These are phyloP conservation scores for Osmerus mordax DNA, from an alignment of 2,113 vertebrate genomes.

Conservation along the genomic window DNA sequence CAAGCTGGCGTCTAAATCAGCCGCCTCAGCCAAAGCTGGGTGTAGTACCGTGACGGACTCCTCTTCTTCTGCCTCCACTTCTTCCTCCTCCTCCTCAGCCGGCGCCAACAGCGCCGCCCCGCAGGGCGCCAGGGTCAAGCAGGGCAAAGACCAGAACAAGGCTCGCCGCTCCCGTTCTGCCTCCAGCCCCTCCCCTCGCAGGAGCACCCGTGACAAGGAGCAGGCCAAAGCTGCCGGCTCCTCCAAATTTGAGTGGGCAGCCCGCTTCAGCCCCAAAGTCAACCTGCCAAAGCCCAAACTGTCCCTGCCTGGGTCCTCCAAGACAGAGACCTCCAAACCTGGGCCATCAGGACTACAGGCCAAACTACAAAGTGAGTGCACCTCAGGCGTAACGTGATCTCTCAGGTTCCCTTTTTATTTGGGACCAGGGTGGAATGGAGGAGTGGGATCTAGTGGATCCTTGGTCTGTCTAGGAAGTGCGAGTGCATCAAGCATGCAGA, in stretches of 20 bases:
- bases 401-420: too few species aligned
- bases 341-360: slow-evolving; percentile 99
- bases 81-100: slow-evolving; percentile 85
- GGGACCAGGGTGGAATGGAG: too few species aligned
- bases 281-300: slow-evolving; percentile 99
- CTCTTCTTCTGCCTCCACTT: slow-evolving; percentile 91
- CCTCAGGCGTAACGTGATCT: too few species aligned
- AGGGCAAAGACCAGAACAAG: slow-evolving; percentile 98
- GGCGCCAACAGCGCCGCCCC: slow-evolving; percentile 79
- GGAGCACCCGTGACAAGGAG: slow-evolving; percentile 97
- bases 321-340: slow-evolving; percentile 96
- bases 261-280: slow-evolving; percentile 97
- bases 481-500: not conserved
- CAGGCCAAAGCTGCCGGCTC: slow-evolving; percentile 90
- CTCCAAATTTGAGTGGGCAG: slow-evolving; percentile 98
- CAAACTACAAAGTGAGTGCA: slow-evolving; percentile 97
- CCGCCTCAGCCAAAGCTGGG: slow-evolving; percentile 99
- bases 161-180: slow-evolving; percentile 93
- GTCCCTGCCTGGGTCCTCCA: slow-evolving; percentile 96
- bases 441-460: too few species aligned
- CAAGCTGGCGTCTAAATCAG: slow-evolving; percentile 99
- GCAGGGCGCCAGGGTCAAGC: slow-evolving; percentile 93
- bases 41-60: slow-evolving; percentile 98
- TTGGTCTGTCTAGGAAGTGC: too few species aligned
- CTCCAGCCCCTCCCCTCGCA: slow-evolving; percentile 94